A percentile compares a stretch with the other conserved stretches of the same genome.
Conservation (phyloP, 2,797 vertebrate species). For the Enteromius paludinosus region DNA sequence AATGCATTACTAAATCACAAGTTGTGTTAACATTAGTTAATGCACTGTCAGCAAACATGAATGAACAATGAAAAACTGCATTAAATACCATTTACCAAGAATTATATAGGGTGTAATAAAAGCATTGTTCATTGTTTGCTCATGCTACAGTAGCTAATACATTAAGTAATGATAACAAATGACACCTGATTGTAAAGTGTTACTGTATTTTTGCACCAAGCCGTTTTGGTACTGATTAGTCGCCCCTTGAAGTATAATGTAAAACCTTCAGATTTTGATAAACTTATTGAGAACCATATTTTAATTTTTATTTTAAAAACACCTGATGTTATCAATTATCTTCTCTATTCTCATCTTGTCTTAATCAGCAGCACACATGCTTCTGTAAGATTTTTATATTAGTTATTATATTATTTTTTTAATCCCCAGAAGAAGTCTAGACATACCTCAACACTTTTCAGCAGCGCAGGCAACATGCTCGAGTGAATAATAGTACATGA, state of each 20-base stretch:
- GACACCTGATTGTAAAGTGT: no score
- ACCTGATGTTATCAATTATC: background rate
- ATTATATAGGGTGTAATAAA: no score
- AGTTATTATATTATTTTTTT: slow-evolving; percentile 51
- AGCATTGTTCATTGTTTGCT: no score
- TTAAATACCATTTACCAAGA: no score
- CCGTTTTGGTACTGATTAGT: background rate
- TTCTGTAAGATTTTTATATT: slow-evolving; percentile 58
- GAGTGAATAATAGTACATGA: slow-evolving; percentile 78
- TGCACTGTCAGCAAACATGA: no score
- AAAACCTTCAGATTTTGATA: background rate
- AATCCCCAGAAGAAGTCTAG: slow-evolving; percentile 49
- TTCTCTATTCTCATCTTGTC: slow-evolving; percentile 1
- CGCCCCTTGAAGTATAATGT: background rate
- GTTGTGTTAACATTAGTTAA: no score
- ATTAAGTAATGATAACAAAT: no score
- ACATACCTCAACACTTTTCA: slow-evolving; percentile 68
- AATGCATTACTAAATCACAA: no score
- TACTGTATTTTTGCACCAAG: background rate
- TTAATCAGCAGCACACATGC: slow-evolving; percentile 42
- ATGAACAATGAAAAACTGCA: no score
- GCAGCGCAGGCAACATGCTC: slow-evolving; percentile 78
- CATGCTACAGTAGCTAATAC: no score
- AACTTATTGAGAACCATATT: background rate
- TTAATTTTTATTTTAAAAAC: background rate